A percentile compares a stretch with the other conserved stretches of the same genome.
Conservation (phyloP, 2,888 invertebrate genomes). For the Eupeodes luniger region DNA sequence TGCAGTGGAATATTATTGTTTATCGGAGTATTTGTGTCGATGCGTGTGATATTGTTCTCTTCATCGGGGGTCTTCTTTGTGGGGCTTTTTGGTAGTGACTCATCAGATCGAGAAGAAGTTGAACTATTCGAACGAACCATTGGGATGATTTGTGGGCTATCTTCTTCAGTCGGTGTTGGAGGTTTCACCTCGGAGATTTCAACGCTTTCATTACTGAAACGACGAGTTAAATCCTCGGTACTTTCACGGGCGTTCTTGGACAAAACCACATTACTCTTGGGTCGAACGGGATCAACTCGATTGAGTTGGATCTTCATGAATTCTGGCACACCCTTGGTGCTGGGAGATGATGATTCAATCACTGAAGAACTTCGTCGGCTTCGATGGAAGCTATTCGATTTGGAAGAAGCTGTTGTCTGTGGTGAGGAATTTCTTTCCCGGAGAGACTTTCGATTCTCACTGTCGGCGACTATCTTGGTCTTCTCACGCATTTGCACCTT, state of each 20-base stretch:
- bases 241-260: slow-evolving; percentile 85
- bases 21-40: slow-evolving; percentile 61
- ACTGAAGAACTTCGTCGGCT: slow-evolving; percentile 79
- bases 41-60: slow-evolving; percentile 75
- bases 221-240: slow-evolving; percentile 81
- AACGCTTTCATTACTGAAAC: slow-evolving; percentile 84
- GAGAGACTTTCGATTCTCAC: slow-evolving; percentile 76
- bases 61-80: slow-evolving; percentile 78
- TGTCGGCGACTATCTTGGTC: slow-evolving; percentile 48
- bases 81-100: slow-evolving; percentile 73
- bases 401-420: slow-evolving; percentile 48
- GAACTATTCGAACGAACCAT: slow-evolving; percentile 63
- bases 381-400: slow-evolving; percentile 77
- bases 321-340: slow-evolving; percentile 86
- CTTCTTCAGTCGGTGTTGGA: slow-evolving; percentile 76
- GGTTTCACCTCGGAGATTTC: slow-evolving; percentile 83
- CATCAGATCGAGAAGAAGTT: slow-evolving; percentile 64
- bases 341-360: slow-evolving; percentile 72
- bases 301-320: slow-evolving; percentile 89
- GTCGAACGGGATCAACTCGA: slow-evolving; percentile 87
- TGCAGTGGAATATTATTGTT: slow-evolving; percentile 79
- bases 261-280: slow-evolving; percentile 87
- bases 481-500: slow-evolving; percentile 77
- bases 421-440: slow-evolving; percentile 56
- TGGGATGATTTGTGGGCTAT: background rate